Conservation (phyloP, 2,888 invertebrate genomes). For the Lepidocyrtoides sp. region DNA sequence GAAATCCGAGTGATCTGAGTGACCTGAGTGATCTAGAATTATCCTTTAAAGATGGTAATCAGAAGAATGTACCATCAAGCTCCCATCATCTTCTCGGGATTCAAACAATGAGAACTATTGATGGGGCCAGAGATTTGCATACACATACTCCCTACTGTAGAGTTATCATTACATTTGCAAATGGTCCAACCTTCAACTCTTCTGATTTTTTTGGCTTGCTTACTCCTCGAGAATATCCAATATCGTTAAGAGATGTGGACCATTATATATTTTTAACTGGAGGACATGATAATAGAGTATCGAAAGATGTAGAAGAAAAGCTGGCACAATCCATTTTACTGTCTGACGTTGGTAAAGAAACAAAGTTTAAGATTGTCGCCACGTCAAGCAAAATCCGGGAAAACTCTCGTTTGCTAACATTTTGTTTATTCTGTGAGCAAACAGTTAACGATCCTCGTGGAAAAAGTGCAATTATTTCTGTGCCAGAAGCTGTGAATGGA, state of each 20-base stretch:
- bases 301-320: neutral
- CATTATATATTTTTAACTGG: neutral
- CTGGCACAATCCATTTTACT: neutral
- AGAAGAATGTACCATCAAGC: neutral
- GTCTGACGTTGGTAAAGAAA: conserved; percentile 23
- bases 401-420: neutral
- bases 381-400: neutral
- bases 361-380: conserved; percentile 5
- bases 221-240: neutral
- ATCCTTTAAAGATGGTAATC: neutral
- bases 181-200: conserved; percentile 2
- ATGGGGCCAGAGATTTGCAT: conserved; percentile 16
- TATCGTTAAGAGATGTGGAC: neutral
- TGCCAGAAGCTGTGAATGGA: neutral
- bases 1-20: neutral
- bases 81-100: neutral
- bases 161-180: conserved; percentile 32
- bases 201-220: neutral
- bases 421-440: conserved; percentile 41
- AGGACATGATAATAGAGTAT: too few relatives aligned
- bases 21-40: conserved; percentile 17
- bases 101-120: neutral
- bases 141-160: conserved; percentile 31
- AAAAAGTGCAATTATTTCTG: neutral
- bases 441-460: conserved; percentile 24